Percentiles rank a stretch among this genome's conserved stretches.
Evolutionary conservation across 2,888 invertebrate genomes (phyloP).

Genomic region (Microctonus brassicae): DNA sequence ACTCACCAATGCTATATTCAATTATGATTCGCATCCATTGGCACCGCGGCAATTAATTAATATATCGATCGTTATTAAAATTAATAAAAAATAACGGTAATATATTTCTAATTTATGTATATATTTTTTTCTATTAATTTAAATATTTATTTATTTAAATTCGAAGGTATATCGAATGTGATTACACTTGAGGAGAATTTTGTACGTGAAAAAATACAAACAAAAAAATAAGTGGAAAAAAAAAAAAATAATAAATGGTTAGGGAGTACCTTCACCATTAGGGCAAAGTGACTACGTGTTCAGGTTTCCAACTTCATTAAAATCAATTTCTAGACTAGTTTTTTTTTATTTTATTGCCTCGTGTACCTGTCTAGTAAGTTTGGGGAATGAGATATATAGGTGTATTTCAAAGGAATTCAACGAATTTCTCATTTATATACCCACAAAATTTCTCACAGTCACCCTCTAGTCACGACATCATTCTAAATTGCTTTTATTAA

Average conservation of each 20-base stretch:
- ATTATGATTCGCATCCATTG: neutral
- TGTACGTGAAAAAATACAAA: neutral
- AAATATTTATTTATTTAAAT: too few species aligned
- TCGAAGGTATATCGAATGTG: too few species aligned
- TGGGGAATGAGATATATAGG: slow-evolving; percentile 6
- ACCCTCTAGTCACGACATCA: neutral
- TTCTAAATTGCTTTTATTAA: neutral
- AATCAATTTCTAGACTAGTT: slow-evolving; percentile 56
- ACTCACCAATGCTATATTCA: slow-evolving; percentile 1
- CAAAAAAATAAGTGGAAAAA: neutral
- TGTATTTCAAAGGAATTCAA: slow-evolving; percentile 59
- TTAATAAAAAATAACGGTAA: neutral
- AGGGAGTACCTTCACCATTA: neutral
- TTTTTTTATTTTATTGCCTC: slow-evolving; percentile 2
- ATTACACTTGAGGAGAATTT: neutral
- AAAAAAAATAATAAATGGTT: neutral
- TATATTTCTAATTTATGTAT: too few species aligned
- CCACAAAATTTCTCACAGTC: neutral
- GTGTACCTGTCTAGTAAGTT: neutral
- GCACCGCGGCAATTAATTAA: neutral
- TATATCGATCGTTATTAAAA: neutral
- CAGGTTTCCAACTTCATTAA: slow-evolving; percentile 65
- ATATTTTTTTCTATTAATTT: too few species aligned
- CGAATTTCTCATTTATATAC: slow-evolving; percentile 44
- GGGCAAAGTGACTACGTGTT: slow-evolving; percentile 56